Evolutionary conservation across 2,797 vertebrate species (phyloP), one percentile per base, ranked within the genome.

Genomic region (Siniperca undulata): DNA sequence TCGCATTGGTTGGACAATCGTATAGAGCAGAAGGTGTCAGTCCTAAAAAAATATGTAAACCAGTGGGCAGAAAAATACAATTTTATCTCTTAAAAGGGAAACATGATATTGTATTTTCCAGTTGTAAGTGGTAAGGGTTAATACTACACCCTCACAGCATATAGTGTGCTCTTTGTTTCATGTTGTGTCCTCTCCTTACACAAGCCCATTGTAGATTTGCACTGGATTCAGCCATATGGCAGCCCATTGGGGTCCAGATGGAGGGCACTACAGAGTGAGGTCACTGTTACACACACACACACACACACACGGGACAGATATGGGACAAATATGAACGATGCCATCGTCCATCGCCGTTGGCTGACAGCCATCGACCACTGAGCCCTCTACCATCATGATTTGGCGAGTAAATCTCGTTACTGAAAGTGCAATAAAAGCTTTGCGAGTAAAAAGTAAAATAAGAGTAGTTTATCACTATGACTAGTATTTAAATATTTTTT

Each of bases 241-340:
- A 24, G 60, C 74, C 67, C 70, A 74, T 20, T 65, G 38, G 83
- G 82, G 77, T 88, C 88, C 90, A 92, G 88, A 92, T 92, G 91
- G 90, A 87, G 82, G 72, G 53, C 80, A 76, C 80, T 68, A 48
- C 77, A 71, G 80, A 80, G 85, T 81, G 85, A 87, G 83, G 74
- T 69, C 87, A 88, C 67, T 78, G 56, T 48, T 46, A 56, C 34
- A 69, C 62, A 66, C 60, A 40, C 50, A 52, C 69, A 56, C 66
- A 65, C 72, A 68, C 66, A 61, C 66, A 56, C 48, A 52, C 36
- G 6, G 36, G 36, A 36, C 36, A 56, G 17, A 48, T 48, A 6
- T 48, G 17, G 46, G 46, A 48, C 52, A 75, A 55, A 74, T 78
- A 67, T 70, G 34, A 30, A 30, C 30, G 30, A 30, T 30, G 3